Conservation (phyloP, 1,140 invertebrate genomes). For the Papilio aristodemus region DNA sequence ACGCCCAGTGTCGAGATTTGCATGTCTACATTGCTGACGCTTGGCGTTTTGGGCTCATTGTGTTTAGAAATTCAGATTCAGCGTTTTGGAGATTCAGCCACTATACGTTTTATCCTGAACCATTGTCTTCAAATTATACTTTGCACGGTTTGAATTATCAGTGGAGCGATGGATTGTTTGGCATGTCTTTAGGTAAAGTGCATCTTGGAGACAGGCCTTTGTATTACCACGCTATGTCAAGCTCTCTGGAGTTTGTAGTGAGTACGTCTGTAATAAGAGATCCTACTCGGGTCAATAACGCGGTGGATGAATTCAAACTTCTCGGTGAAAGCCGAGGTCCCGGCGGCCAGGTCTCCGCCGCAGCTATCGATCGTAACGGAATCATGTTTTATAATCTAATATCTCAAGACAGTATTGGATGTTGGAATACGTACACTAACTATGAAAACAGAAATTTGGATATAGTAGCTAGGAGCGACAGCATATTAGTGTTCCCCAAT, state of each 20-base stretch:
- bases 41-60: constrained; percentile 87
- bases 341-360: constrained; percentile 86
- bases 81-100: constrained; percentile 87
- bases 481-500: constrained; percentile 88
- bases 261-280: constrained; percentile 84
- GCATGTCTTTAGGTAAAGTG: constrained; percentile 85
- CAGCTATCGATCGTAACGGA: constrained; percentile 86
- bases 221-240: constrained; percentile 91
- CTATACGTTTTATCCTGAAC: constrained; percentile 89
- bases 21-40: constrained; percentile 88
- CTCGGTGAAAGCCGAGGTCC: constrained; percentile 83
- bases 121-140: constrained; percentile 85
- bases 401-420: constrained; percentile 87
- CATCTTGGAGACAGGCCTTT: constrained; percentile 83
- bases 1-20: constrained; percentile 84
- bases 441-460: constrained; percentile 84
- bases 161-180: constrained; percentile 91
- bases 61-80: constrained; percentile 84
- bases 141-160: constrained; percentile 87
- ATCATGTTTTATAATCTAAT: constrained; percentile 91
- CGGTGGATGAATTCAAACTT: constrained; percentile 82
- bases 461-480: constrained; percentile 82
- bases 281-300: constrained; percentile 80
- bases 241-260: constrained; percentile 87
- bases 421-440: constrained; percentile 89